Conservation (phyloP, 1,140 invertebrate genomes). For the Drosophila eugracilis region DNA sequence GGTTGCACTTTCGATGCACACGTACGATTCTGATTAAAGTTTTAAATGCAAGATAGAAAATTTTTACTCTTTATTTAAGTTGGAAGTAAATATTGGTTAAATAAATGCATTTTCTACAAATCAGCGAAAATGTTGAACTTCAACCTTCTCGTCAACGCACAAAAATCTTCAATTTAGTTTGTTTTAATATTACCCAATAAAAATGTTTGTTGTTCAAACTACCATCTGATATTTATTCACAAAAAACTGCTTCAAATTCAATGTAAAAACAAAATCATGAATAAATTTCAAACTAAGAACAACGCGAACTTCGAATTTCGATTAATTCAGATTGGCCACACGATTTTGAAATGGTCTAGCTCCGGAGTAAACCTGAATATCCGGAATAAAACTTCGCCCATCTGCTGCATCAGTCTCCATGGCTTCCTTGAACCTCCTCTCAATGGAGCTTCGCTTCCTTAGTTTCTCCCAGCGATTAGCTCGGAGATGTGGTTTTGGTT, state of each 20-base stretch:
- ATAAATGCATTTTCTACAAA: too few relatives aligned
- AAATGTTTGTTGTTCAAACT: neutral
- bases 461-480: constrained; percentile 51
- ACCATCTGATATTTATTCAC: neutral
- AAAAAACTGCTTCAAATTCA: neutral
- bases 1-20: constrained; percentile 14
- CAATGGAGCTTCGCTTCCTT: constrained; percentile 45
- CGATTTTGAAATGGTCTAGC: constrained; percentile 59
- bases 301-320: neutral
- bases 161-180: too few relatives aligned
- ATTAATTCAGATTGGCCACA: constrained; percentile 60
- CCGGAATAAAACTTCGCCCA: constrained; percentile 1
- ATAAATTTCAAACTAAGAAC: neutral
- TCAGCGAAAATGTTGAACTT: too few relatives aligned
- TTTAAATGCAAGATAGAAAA: too few relatives aligned
- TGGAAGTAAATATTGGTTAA: too few relatives aligned
- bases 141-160: too few relatives aligned
- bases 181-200: too few relatives aligned
- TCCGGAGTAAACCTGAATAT: constrained; percentile 54
- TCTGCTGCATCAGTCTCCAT: constrained; percentile 4
- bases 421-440: neutral
- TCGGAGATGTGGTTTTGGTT: neutral
- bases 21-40: too few relatives aligned
- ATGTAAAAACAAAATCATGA: neutral
- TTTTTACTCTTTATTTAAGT: too few relatives aligned